These are phyloP conservation scores for Semibalanus balanoides DNA, from an alignment of 1,140 invertebrate genomes.

Conservation along the genomic window DNA sequence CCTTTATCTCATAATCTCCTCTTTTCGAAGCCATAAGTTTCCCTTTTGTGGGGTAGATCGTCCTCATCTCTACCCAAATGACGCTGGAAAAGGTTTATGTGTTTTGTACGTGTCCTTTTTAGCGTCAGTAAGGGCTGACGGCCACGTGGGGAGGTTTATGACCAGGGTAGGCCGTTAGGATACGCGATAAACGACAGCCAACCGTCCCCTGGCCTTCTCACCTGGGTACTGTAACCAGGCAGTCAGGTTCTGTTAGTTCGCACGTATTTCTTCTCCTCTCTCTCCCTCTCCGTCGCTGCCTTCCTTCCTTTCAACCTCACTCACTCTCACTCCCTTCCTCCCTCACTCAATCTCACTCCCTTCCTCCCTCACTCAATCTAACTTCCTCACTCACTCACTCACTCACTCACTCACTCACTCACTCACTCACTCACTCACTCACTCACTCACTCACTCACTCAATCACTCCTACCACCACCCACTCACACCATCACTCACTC, in stretches of 20 bases:
- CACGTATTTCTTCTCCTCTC: no score
- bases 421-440: no score
- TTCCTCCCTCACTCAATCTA: neutral
- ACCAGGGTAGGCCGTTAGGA: neutral
- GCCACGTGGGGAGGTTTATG: neutral
- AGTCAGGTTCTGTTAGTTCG: no score
- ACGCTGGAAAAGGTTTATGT: neutral
- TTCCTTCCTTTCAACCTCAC: no score
- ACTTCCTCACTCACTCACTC: no score
- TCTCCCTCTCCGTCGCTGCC: no score
- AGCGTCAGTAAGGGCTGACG: neutral
- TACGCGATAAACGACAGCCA: no score
- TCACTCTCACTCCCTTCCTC: neutral
- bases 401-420: neutral
- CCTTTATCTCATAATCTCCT: neutral
- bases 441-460: no score
- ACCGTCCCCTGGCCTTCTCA: no score
- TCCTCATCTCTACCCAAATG: neutral
- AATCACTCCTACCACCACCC: no score
- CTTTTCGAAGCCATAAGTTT: neutral
- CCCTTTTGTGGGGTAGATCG: neutral
- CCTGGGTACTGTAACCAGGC: no score
- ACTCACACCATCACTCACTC: no score
- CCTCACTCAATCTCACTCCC: neutral
- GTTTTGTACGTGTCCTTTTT: neutral